Base-by-base conservation (phyloP, 1,140 invertebrate species). In the Drosophila sp. region DNA sequence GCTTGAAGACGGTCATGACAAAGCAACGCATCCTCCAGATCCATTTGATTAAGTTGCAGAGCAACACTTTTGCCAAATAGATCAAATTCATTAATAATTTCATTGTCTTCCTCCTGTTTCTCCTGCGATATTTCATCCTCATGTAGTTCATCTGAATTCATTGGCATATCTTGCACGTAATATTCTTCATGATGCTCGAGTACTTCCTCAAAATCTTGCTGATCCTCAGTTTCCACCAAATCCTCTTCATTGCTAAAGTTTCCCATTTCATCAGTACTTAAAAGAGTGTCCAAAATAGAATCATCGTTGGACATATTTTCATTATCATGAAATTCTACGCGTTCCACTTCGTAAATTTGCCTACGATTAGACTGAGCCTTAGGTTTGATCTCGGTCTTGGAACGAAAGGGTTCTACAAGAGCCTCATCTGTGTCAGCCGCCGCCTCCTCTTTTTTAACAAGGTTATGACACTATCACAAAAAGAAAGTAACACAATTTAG, bases 21-120 rank as follows among this genome's bases (percentile, higher is more conserved):
- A 1, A 87, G 33, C 17, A 87, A 32, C 0, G 83, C 83, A 66
- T 87, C 83, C 62, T 87, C 83, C 17, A 87, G 56, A n/a, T 79
- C 84, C 83, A 87, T 87, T 17, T 87, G 66, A n/a, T 87, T 87
- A 0, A 87, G 63, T 44, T 87, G 83, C 6, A 87, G 66, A 0
- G 83, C 65, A 25, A 87, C 58, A 23, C 83, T 87, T 27, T 87
- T 87, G 32, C 83, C 83, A 33, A 87, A 87, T 4, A 87, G 25
- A 65, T 87, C 83, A 23, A 87, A 87, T 56, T 87, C 83, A 33
- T 65, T 87, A 0, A 87, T 83, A 0, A 83, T 71, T 10, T 38
- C n/a, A 29, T 11, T 29, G 4, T 58, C 56, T n/a, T 58, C 56
- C 0, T 83, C 83, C 0, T 86, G 76, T 8, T 63, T 64, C 0